Base-by-base conservation (phyloP, 2,888 invertebrate species). In the Oscheius myriophilus region DNA sequence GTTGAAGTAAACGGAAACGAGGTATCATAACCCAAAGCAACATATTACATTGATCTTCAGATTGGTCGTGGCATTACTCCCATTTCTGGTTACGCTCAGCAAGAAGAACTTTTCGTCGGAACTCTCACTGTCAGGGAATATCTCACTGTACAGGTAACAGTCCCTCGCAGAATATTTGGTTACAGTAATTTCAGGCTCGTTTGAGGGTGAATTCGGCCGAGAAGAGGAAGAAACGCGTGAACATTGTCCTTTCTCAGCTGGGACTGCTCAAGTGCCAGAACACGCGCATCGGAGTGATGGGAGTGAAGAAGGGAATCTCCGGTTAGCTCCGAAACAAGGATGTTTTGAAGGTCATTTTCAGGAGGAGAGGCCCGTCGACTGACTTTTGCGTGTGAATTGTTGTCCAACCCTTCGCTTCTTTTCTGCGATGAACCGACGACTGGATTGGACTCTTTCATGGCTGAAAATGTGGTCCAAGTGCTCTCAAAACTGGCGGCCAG, bases 361-460 rank as follows among this genome's bases (percentile, higher is more conserved):
- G 97, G 97, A 0, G 97, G 97, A n/a, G 86, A 86, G 69, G 76
- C 80, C 42, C 76, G 84, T 23, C 79, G 86, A 51, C 70, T 86
- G 23, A 93, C 96, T 0, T 96, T 98, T 87, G 97, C 96, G 21
- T 93, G 95, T n/a, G 97, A 97, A 57, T 66, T 85, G 14, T 71
- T 85, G 53, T 96, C 95, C 0, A 93, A 97, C 89, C 97, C 97
- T 0, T 92, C 94, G 0, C 89, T 97, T 52, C 91, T 97, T 90
- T 94, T 97, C 87, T 96, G 96, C 87, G 97, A 97, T 85, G 97
- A 97, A 85, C 96, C 96, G 0, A 97, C 96, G 1, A 78, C 71
- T n/a, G 85, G 96, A 1, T 89, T 97, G 68, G 97, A 97, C 88
- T 95, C 96, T 0, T 96, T 93, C 85, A 96, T 96, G 94, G 96